Conservation (phyloP, 2,113 vertebrate genomes). For the Tachysurus fulvidraco region DNA sequence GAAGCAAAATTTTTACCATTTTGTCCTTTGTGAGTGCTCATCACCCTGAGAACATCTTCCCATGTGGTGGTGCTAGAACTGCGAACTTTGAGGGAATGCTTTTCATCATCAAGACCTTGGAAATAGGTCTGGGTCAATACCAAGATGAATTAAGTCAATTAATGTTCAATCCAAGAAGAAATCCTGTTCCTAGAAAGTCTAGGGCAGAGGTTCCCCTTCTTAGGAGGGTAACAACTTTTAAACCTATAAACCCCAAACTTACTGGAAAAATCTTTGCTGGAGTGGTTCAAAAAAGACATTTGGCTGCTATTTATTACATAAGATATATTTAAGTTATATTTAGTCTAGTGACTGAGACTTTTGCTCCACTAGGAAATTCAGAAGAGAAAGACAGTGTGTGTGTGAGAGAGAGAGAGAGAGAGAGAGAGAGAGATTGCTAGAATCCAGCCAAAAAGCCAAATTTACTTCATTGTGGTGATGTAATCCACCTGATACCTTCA, state of each 20-base stretch:
- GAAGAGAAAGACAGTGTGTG: neutral
- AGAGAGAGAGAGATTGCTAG: neutral
- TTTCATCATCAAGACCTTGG: neutral
- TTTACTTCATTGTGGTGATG: slow-evolving; percentile 21
- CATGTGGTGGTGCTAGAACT: neutral
- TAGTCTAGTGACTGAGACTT: neutral
- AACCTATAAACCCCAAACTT: neutral
- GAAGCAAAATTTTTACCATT: neutral
- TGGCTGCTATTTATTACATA: neutral
- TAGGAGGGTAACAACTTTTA: neutral
- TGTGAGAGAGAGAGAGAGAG: neutral
- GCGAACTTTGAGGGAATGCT: neutral
- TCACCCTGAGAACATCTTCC: neutral
- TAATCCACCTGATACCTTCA: slow-evolving; percentile 35
- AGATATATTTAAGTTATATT: neutral
- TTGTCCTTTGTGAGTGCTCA: neutral
- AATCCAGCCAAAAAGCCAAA: slow-evolving; percentile 7
- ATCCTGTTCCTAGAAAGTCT: neutral
- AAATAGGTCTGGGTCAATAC: neutral
- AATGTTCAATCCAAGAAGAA: neutral
- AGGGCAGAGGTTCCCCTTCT: neutral
- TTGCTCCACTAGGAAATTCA: neutral
- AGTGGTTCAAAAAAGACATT: neutral
- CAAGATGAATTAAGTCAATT: no score
- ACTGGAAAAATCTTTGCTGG: neutral